These are phyloP conservation scores for Atta texana DNA, from an alignment of 1,140 invertebrate species.

Conservation along the genomic window DNA sequence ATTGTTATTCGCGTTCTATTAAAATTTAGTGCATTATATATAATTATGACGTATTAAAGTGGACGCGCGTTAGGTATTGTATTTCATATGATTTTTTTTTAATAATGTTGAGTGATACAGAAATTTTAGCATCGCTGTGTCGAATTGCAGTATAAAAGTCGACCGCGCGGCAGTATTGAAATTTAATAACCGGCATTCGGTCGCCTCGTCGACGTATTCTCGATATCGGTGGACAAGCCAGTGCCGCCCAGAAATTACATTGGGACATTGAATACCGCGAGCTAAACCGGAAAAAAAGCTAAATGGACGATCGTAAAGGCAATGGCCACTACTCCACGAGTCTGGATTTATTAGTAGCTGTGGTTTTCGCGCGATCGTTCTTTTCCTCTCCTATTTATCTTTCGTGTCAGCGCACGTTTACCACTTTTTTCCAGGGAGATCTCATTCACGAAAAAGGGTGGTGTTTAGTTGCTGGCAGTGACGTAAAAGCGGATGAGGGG, in stretches of 20 bases:
- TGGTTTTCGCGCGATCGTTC: slow-evolving; percentile 22
- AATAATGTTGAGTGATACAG: neutral
- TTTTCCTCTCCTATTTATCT: slow-evolving; percentile 50
- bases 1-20: slow-evolving; percentile 1
- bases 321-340: slow-evolving; percentile 3
- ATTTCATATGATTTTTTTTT: neutral
- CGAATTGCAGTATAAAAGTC: slow-evolving; percentile 44
- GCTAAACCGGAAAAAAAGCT: slow-evolving; percentile 18
- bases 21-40: slow-evolving; percentile 5
- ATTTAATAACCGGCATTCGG: slow-evolving; percentile 61
- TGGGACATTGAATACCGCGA: slow-evolving; percentile 39
- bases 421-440: slow-evolving; percentile 39
- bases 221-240: slow-evolving; percentile 61
- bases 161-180: slow-evolving; percentile 44
- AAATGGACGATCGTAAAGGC: slow-evolving; percentile 16
- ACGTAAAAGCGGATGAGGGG: slow-evolving; percentile 60
- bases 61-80: neutral
- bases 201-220: slow-evolving; percentile 58
- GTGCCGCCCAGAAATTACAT: slow-evolving; percentile 55
- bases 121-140: slow-evolving; percentile 23
- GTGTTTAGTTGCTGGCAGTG: slow-evolving; percentile 45
- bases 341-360: slow-evolving; percentile 44
- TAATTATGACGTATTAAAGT: neutral
- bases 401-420: slow-evolving; percentile 10
- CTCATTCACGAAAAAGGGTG: slow-evolving; percentile 65